These are phyloP conservation scores for Linurgus olivaceus DNA, from an alignment of 2,797 vertebrate genomes.

Conservation along the genomic window DNA sequence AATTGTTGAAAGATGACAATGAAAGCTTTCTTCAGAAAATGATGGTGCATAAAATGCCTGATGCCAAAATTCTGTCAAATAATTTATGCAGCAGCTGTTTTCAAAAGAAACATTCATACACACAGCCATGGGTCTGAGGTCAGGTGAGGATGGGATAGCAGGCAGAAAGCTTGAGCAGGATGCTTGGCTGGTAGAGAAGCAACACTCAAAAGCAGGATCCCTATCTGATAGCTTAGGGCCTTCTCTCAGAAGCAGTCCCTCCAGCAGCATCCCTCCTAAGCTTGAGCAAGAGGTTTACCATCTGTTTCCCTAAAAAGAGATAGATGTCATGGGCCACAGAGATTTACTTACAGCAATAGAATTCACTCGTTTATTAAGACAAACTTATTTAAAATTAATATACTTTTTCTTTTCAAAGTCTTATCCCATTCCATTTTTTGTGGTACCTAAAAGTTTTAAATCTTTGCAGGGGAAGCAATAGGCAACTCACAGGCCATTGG, in stretches of 20 bases:
- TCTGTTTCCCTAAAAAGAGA: neutral
- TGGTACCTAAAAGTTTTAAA: neutral
- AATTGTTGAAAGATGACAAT: slow-evolving; percentile 60
- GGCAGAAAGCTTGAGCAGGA: neutral
- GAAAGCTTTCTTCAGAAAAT: slow-evolving; percentile 47
- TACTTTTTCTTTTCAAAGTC: neutral
- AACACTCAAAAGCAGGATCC: neutral
- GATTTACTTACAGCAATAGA: neutral
- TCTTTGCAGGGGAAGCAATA: neutral
- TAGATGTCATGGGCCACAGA: neutral
- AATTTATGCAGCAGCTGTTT: slow-evolving; percentile 60
- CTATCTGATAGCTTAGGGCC: neutral
- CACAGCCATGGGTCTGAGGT: neutral
- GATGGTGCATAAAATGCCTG: neutral
- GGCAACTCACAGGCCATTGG: neutral
- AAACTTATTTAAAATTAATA: neutral
- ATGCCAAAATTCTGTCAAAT: slow-evolving; percentile 54
- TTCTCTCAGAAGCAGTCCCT: neutral
- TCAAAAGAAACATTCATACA: slow-evolving; percentile 53
- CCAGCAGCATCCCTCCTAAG: neutral
- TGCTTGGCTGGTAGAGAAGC: neutral
- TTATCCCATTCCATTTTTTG: neutral
- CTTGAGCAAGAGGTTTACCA: neutral
- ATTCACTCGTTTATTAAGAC: neutral
- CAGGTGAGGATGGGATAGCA: slow-evolving; percentile 17